Evolutionary conservation across 2,888 invertebrate species (phyloP).

Genomic region (Phyllotreta cruciferae): DNA sequence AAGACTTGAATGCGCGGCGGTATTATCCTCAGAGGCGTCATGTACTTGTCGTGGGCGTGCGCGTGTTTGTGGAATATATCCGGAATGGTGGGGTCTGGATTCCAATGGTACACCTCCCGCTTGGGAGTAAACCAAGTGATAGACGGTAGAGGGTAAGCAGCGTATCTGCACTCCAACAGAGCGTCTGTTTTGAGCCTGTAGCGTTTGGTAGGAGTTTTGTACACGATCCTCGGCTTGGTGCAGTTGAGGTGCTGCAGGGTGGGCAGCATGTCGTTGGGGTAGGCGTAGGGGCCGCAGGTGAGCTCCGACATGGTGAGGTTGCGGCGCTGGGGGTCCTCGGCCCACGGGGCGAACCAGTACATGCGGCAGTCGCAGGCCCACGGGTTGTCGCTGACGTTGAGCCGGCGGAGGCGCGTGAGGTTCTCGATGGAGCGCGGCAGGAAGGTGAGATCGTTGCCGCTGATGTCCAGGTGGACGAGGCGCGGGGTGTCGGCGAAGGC

Average conservation of each 20-base stretch:
- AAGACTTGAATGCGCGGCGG: slow-evolving; percentile 71
- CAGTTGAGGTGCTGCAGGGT: slow-evolving; percentile 77
- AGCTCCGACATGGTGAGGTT: slow-evolving; percentile 64
- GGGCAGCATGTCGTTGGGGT: slow-evolving; percentile 73
- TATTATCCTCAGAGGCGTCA: slow-evolving; percentile 57
- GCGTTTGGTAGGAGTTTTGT: slow-evolving; percentile 68
- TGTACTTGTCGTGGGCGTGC: slow-evolving; percentile 64
- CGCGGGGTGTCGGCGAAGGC: slow-evolving; percentile 68
- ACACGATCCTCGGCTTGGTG: slow-evolving; percentile 68
- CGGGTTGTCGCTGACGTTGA: slow-evolving; percentile 77
- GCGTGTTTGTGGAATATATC: slow-evolving; percentile 75
- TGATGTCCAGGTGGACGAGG: slow-evolving; percentile 72
- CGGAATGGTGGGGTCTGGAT: slow-evolving; percentile 72
- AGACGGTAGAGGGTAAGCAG: slow-evolving; percentile 79
- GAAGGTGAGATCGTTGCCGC: slow-evolving; percentile 73
- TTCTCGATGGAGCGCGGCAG: slow-evolving; percentile 74
- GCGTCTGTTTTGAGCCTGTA: slow-evolving; percentile 73
- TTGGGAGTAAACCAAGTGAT: slow-evolving; percentile 87
- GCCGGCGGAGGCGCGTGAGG: slow-evolving; percentile 67
- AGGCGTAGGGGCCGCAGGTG: slow-evolving; percentile 69
- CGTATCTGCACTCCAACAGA: slow-evolving; percentile 73
- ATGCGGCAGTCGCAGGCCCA: slow-evolving; percentile 87
- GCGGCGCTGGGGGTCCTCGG: slow-evolving; percentile 60
- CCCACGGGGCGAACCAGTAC: slow-evolving; percentile 53
- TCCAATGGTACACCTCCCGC: slow-evolving; percentile 77